Conservation (phyloP, 1,140 invertebrate genomes). For the Pomphorhynchus laevis region DNA sequence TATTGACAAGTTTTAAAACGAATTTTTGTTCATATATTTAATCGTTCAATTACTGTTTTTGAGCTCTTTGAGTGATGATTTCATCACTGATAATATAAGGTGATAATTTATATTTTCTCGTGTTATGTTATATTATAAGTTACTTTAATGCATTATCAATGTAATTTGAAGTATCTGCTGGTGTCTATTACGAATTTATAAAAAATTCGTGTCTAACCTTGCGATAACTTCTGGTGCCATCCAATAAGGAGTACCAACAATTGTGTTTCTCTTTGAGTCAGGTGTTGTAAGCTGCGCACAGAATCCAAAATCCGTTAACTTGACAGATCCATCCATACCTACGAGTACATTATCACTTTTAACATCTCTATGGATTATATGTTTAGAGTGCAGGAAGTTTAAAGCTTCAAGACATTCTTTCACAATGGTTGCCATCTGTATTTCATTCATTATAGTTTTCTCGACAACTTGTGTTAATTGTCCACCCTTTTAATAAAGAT, state of each 20-base stretch:
- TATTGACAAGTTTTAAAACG: no score
- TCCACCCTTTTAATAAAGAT: conserved; percentile 17
- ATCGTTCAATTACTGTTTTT: no score
- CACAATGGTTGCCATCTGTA: conserved; percentile 17
- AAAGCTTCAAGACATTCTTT: conserved; percentile 47
- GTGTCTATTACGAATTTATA: no score
- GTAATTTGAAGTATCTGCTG: no score
- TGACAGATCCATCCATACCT: conserved; percentile 17
- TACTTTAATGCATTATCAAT: no score
- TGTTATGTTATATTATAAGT: no score
- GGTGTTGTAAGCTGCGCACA: conserved; percentile 19
- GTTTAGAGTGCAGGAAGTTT: conserved; percentile 10
- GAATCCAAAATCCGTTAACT: conserved; percentile 22
- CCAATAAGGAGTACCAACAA: conserved; percentile 22
- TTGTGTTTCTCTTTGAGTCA: conserved; percentile 17
- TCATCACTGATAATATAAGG: no score
- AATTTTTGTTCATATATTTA: no score
- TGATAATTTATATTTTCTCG: no score
- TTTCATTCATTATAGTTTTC: conserved; percentile 24
- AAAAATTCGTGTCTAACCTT: no score
- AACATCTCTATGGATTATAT: conserved; percentile 16
- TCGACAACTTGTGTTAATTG: conserved; percentile 25
- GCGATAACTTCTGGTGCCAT: conserved; percentile 17
- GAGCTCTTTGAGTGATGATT: no score
- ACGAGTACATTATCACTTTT: conserved; percentile 22